A percentile compares a stretch with the other conserved stretches of the same genome.
phyloP scores from a whole-genome alignment of 1,140 invertebrate genomes.

The Ridgeia piscesae region DNA sequence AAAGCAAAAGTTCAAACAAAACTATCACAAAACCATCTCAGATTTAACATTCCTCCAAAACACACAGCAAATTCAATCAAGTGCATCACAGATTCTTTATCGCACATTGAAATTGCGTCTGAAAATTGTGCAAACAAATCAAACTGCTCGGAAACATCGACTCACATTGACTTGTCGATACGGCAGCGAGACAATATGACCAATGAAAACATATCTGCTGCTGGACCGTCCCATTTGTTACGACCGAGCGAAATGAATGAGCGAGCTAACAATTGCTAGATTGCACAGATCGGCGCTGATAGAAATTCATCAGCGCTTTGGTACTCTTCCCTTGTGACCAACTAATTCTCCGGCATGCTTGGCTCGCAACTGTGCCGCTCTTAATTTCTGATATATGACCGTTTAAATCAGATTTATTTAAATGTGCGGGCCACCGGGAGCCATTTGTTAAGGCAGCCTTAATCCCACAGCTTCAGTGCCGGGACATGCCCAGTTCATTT shows the following conservation, averaged over 20 bases:
- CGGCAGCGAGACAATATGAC: neutral
- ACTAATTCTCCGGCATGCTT: neutral
- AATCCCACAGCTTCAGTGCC: neutral
- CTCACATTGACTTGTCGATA: neutral
- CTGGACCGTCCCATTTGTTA: neutral
- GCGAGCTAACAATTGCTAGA: neutral
- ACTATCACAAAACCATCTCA: neutral
- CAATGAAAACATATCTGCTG: slow-evolving; percentile 5
- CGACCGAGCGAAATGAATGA: neutral
- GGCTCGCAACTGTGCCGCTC: neutral
- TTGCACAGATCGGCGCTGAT: neutral
- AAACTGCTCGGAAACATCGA: neutral
- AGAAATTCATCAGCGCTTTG: neutral
- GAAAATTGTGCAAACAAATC: neutral
- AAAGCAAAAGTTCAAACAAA: neutral
- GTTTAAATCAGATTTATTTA: slow-evolving; percentile 7
- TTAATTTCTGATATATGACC: slow-evolving; percentile 6
- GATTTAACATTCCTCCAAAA: neutral
- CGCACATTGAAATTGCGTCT: neutral
- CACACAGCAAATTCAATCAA: neutral
- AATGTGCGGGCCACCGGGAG: neutral
- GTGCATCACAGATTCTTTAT: neutral
- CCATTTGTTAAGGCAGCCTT: neutral
- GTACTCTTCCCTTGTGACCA: neutral
- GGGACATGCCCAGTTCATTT: neutral